Percentiles rank a stretch among this genome's conserved stretches.
Evolutionary conservation across 2,797 vertebrate genomes (phyloP).

Genomic region (Vireo griseus): DNA sequence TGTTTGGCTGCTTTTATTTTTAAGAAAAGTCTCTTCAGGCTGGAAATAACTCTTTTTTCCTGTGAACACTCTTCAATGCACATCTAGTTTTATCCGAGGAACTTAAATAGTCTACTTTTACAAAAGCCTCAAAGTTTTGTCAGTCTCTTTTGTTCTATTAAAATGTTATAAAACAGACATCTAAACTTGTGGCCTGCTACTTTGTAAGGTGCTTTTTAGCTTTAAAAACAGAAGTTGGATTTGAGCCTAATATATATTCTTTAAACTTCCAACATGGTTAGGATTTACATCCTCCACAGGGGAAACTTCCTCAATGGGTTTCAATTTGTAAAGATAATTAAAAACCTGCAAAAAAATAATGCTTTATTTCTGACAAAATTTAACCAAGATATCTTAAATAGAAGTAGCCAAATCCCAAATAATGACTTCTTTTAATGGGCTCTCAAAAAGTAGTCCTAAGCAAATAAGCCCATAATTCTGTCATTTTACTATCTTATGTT

Average conservation of each 20-base stretch:
- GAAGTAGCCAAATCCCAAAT: neutral
- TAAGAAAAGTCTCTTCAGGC: neutral
- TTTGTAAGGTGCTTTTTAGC: neutral
- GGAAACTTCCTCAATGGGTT: neutral
- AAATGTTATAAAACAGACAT: neutral
- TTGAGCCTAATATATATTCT: neutral
- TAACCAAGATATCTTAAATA: neutral
- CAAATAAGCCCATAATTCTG: neutral
- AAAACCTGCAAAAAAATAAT: neutral
- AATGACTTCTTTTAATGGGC: accelerated
- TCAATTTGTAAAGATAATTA: neutral
- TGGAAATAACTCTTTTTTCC: neutral
- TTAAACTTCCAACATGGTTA: neutral
- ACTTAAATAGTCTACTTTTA: neutral
- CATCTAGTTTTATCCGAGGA: neutral
- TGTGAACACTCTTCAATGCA: neutral
- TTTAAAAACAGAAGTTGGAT: neutral
- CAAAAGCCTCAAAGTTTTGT: neutral
- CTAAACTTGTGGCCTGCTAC: neutral
- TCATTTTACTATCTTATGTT: neutral
- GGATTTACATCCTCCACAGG: neutral
- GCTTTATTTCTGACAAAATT: neutral
- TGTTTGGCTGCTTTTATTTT: neutral
- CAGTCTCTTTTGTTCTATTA: neutral
- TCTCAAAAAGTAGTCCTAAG: neutral